phyloP scores from a whole-genome alignment of 2,113 vertebrate species.

The Mobula hypostoma region DNA sequence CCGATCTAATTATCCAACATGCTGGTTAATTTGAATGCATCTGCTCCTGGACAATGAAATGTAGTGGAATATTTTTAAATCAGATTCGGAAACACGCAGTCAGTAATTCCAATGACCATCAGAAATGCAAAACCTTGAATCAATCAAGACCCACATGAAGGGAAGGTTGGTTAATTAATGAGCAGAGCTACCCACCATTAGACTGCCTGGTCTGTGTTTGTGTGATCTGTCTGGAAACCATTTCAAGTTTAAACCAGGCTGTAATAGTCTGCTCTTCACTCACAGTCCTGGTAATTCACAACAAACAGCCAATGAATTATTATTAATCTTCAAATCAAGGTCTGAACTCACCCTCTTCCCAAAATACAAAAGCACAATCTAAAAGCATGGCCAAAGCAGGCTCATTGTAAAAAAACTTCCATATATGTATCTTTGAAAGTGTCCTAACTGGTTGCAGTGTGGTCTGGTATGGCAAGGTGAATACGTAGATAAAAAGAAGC shows the following conservation, averaged over 20 bases:
- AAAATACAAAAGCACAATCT: background rate
- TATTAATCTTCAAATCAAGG: background rate
- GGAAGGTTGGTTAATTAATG: background rate
- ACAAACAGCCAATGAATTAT: background rate
- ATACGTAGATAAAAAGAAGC: no score
- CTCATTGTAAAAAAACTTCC: no score
- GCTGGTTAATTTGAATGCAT: background rate
- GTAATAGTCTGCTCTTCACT: background rate
- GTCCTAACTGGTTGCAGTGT: no score
- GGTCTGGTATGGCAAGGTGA: no score
- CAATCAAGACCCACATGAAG: background rate
- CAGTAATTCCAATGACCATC: background rate
- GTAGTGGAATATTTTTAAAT: background rate
- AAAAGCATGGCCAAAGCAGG: background rate
- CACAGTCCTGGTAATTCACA: background rate
- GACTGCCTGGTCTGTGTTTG: background rate
- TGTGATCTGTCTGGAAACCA: background rate
- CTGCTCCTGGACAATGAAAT: background rate
- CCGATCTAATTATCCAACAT: background rate
- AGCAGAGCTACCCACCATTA: background rate
- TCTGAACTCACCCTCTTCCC: background rate
- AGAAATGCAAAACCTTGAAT: background rate
- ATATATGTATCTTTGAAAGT: no score
- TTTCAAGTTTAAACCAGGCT: background rate
- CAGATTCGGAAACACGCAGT: background rate